Evolutionary conservation across 1,140 invertebrate genomes (phyloP).

Genomic region (Heterodera schachtii): DNA sequence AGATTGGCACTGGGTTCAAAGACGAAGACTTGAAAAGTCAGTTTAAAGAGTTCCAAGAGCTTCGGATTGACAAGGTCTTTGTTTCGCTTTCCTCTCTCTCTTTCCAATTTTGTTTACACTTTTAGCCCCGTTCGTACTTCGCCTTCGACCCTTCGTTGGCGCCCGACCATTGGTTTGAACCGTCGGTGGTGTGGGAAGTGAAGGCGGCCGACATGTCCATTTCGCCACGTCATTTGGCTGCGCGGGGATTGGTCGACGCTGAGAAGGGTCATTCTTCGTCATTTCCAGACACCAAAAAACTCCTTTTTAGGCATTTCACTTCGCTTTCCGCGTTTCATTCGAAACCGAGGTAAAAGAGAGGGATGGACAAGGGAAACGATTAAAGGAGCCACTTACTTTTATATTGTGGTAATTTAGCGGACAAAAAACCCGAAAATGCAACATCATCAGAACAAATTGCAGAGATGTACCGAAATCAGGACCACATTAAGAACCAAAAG

Average conservation of each 20-base stretch:
- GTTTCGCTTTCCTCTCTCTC: no score
- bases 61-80: conserved; percentile 66
- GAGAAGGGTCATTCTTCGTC: conserved; percentile 48
- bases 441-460: conserved; percentile 83
- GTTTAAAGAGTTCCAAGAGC: conserved; percentile 77
- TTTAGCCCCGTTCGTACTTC: conserved; percentile 82
- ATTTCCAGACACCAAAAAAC: conserved; percentile 9
- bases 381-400: neutral
- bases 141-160: conserved; percentile 76
- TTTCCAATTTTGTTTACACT: conserved; percentile 19
- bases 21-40: conserved; percentile 84
- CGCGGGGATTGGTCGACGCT: conserved; percentile 75
- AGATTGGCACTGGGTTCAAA: conserved; percentile 95
- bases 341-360: conserved; percentile 12
- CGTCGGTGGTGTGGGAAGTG: conserved; percentile 82
- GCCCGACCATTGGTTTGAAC: conserved; percentile 93
- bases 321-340: conserved; percentile 82
- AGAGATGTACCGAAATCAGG: conserved; percentile 80
- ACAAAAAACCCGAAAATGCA: conserved; percentile 89
- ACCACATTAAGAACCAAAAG: conserved; percentile 80
- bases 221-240: conserved; percentile 90
- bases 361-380: no score
- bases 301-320: conserved; percentile 84
- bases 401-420: conserved; percentile 83
- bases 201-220: conserved; percentile 95